Base-by-base conservation (phyloP, 2,888 invertebrate genomes). In the Ellobium chinense region DNA sequence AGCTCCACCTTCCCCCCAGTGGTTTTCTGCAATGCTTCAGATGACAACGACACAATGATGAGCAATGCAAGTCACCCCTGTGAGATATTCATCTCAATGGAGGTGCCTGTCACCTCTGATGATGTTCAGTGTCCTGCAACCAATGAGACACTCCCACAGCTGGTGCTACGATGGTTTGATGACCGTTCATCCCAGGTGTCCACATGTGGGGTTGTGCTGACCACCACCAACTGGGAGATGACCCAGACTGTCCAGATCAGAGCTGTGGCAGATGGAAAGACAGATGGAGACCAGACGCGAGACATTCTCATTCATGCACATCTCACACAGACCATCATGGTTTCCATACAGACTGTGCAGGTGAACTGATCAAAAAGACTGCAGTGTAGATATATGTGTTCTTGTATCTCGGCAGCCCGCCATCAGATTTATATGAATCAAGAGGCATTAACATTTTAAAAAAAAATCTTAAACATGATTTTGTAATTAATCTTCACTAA, bases 231-330 rank as follows among this genome's bases (percentile, higher is more conserved):
- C 81, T 88, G 88, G 88, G 31, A 76, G 37, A 31, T 73, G 12
- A 79, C 76, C 21, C 81, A 84, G 37, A 78, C 83, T 34, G 68
- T 87, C 31, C 62, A 78, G 4, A 74, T 89, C n/a, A 70, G 80
- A 31, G 88, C 87, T 7, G 83, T 85, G 12, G 78, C 83, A 12
- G 88, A 89, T 80, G 84, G 86, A 9, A 82, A 85, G 36, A 81
- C 78, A 56, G 88, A 88, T 72, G 84, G 83, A 18, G 81, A 87
- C 54, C 86, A 86, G 78, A 68, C 70, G 31, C 74, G 84, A 12
- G 54, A 77, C 31, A 56, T 86, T 3, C 18, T 60, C 2, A 60
- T 85, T 69, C 60, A 68, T 1, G 76, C 79, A 1, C 56, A 63
- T 1, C 58, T 85, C 9, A 62, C 74, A 21, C 60, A 76, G 24